Evolutionary conservation across 2,888 invertebrate species (phyloP).

Genomic region (Oscheius sp.): DNA sequence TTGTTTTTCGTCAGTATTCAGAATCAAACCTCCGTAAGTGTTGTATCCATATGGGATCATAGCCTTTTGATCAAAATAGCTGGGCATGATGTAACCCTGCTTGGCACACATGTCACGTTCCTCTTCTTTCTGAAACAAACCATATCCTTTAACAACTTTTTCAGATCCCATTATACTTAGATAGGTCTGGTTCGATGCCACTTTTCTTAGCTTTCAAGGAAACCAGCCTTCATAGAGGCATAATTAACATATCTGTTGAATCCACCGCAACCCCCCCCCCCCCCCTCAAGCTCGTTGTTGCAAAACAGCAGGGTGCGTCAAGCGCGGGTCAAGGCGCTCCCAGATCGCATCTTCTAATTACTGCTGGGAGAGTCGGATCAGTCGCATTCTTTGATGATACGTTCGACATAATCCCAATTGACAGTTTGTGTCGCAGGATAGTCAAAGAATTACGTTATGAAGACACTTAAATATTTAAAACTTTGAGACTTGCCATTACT

Average conservation of each 20-base stretch:
- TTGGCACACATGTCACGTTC: constrained; percentile 62
- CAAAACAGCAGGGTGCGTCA: constrained; percentile 23
- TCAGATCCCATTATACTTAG: neutral
- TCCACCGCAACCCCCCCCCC: too few relatives aligned
- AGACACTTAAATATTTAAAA: too few relatives aligned
- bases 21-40: constrained; percentile 39
- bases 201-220: constrained; percentile 20
- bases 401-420: constrained; percentile 14
- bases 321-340: constrained; percentile 27
- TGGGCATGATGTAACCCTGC: constrained; percentile 62
- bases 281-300: constrained; percentile 6
- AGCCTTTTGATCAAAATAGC: constrained; percentile 56
- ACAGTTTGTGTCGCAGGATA: neutral
- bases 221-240: neutral
- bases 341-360: constrained; percentile 33
- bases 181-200: constrained; percentile 5
- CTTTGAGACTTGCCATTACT: too few relatives aligned
- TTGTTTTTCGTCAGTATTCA: neutral
- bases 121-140: constrained; percentile 57
- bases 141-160: neutral
- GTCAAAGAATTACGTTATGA: too few relatives aligned
- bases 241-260: constrained; percentile 10
- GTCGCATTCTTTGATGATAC: constrained; percentile 15
- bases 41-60: constrained; percentile 58
- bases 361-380: constrained; percentile 24